phyloP scores from a whole-genome alignment of 2,888 invertebrate genomes.

The Ganaspis brasiliensis region DNA sequence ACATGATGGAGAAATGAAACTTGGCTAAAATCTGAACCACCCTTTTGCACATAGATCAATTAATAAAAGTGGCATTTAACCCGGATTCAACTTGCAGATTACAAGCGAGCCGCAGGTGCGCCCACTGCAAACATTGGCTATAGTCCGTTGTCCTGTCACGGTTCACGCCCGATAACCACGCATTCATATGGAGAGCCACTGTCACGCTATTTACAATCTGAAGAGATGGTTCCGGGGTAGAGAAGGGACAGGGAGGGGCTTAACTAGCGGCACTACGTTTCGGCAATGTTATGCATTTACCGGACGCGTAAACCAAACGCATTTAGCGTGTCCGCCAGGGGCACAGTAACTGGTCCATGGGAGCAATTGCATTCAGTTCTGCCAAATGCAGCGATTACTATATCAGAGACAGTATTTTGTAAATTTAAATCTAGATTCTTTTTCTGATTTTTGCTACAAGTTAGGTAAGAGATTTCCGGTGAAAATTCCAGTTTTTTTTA shows the following conservation, averaged over 20 bases:
- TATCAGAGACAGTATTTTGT: too few species aligned
- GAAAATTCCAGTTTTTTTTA: too few species aligned
- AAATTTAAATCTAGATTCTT: too few species aligned
- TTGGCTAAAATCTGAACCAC: constrained; percentile 2
- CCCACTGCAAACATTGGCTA: constrained; percentile 16
- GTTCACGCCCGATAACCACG: constrained; percentile 56
- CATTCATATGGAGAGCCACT: constrained; percentile 59
- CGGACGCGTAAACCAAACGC: constrained; percentile 63
- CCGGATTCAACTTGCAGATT: constrained; percentile 6
- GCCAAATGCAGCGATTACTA: not conserved
- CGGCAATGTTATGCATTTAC: constrained; percentile 63
- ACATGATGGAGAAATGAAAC: not conserved
- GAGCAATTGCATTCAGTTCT: constrained; percentile 11
- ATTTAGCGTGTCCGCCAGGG: constrained; percentile 54
- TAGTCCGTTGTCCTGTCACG: constrained; percentile 13
- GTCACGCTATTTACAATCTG: constrained; percentile 57
- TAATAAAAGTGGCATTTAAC: not conserved
- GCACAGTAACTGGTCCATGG: constrained; percentile 24
- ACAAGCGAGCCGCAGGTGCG: constrained; percentile 10
- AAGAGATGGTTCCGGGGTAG: constrained; percentile 50
- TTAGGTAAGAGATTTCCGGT: too few species aligned
- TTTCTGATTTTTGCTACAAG: too few species aligned
- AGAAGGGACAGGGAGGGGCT: constrained; percentile 44
- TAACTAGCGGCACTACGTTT: constrained; percentile 54
- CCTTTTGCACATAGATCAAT: constrained; percentile 6